Evolutionary conservation across 2,888 invertebrate species (phyloP), one percentile per base, ranked within the genome.

Genomic region (Penaeus monodon): DNA sequence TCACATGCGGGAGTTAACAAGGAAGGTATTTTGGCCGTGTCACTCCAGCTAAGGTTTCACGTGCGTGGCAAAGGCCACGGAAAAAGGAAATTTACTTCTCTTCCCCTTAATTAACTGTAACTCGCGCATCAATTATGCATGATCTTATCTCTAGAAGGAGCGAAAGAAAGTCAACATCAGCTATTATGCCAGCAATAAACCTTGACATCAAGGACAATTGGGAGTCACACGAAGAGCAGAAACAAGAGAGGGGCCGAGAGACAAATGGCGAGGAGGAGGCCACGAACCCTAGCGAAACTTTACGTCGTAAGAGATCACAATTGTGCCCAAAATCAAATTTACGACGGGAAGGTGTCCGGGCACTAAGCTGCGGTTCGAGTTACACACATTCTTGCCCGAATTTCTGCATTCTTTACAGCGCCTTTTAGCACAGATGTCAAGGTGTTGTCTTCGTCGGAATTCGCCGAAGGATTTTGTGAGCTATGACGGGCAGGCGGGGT

Each of bases 351-450:
- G 85, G 79, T 80, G 85, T 85, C 85, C 73, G 85, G 64, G 73
- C 80, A 85, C 85, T 85, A 85, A 85, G 85, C 85, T 73, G 79
- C 85, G 85, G 85, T 85, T 85, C 85, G 74, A 68, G 85, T 85
- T 85, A 85, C 85, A 85, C 85, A 85, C 79, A 85, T 85, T 85
- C 85, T 73, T 85, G 79, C 79, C 85, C 85, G 85, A 79, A 85
- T 85, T 70, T 64, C 79, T 85, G 85, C 85, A 85, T 85, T 85
- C 85, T 80, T 85, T 70, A 80, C 73, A 70, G 85, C 73, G 85
- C 79, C 85, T 85, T 85, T 85, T 85, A 85, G 85, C 85, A 80
- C 79, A 78, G 80, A 84, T 78, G 85, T 85, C 85, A 85, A 85
- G 79, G 85, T 73, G 85, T 79, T 85, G 84, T 84, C 84, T 85